Evolutionary conservation across 1,140 invertebrate genomes (phyloP).

Genomic region (Epicauta chinensis): DNA sequence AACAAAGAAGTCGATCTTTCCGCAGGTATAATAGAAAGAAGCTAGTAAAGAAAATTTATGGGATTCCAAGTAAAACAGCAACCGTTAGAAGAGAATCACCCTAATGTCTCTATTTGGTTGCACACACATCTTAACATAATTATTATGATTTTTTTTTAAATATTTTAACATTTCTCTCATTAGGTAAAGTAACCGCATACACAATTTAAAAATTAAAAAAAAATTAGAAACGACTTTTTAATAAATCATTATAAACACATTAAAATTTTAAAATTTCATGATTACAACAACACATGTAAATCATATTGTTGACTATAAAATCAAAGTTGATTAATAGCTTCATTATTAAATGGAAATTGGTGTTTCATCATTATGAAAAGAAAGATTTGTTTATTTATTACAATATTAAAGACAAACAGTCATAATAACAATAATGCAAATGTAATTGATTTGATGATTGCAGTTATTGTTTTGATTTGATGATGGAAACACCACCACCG

Average conservation of each 20-base stretch:
- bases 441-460: conserved; percentile 13
- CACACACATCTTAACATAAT: conserved; percentile 5
- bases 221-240: too few species aligned
- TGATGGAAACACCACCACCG: conserved; percentile 12
- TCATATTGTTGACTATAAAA: conserved; percentile 1
- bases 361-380: too few species aligned
- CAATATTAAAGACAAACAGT: too few species aligned
- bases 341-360: conserved; percentile 12
- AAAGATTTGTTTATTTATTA: too few species aligned
- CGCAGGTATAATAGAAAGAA: conserved; percentile 15
- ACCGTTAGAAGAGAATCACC: conserved; percentile 7
- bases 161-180: too few species aligned
- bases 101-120: conserved; percentile 15
- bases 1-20: conserved; percentile 7
- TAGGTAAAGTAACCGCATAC: background rate
- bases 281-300: background rate
- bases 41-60: conserved; percentile 19
- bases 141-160: background rate
- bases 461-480: background rate
- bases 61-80: conserved; percentile 14
- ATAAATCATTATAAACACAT: background rate
- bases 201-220: background rate
- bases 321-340: conserved; percentile 13
- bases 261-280: too few species aligned
- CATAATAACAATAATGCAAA: too few species aligned